Evolutionary conservation across 2,888 invertebrate species (phyloP).

Genomic region (Pyrrhia umbra): DNA sequence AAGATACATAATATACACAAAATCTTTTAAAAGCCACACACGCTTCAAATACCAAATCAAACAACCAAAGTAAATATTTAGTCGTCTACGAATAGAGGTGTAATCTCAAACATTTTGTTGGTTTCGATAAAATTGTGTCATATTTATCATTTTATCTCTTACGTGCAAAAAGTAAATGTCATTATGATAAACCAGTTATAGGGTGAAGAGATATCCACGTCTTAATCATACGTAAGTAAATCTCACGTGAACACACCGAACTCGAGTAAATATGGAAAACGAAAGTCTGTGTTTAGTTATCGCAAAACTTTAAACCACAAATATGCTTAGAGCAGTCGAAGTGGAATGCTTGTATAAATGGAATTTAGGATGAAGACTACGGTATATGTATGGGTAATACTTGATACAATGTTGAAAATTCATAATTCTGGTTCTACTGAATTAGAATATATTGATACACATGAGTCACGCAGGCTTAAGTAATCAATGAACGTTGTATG

Average conservation of each 20-base stretch:
- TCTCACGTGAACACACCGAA: slow-evolving; percentile 39
- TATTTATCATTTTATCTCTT: slow-evolving; percentile 31
- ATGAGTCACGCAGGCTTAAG: background rate
- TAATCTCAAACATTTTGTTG: slow-evolving; percentile 26
- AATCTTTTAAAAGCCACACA: background rate
- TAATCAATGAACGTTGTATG: slow-evolving; percentile 1
- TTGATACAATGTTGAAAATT: background rate
- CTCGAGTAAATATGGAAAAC: slow-evolving; percentile 45
- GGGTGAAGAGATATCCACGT: slow-evolving; percentile 33
- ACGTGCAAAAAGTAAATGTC: slow-evolving; percentile 26
- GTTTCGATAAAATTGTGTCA: slow-evolving; percentile 52
- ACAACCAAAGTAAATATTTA: slow-evolving; percentile 11
- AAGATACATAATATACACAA: background rate
- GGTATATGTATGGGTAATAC: background rate
- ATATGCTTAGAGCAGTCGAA: slow-evolving; percentile 22
- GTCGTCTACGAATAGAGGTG: background rate
- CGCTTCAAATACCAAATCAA: background rate
- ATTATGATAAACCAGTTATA: slow-evolving; percentile 6
- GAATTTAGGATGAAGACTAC: background rate
- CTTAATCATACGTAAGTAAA: slow-evolving; percentile 10
- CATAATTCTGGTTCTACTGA: slow-evolving; percentile 8
- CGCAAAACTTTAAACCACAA: slow-evolving; percentile 14
- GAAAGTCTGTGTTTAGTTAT: slow-evolving; percentile 49
- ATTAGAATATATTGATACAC: background rate
- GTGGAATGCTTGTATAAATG: slow-evolving; percentile 6